phyloP scores from a whole-genome alignment of 2,797 vertebrate genomes.

The Melanotaenia trifasciata region DNA sequence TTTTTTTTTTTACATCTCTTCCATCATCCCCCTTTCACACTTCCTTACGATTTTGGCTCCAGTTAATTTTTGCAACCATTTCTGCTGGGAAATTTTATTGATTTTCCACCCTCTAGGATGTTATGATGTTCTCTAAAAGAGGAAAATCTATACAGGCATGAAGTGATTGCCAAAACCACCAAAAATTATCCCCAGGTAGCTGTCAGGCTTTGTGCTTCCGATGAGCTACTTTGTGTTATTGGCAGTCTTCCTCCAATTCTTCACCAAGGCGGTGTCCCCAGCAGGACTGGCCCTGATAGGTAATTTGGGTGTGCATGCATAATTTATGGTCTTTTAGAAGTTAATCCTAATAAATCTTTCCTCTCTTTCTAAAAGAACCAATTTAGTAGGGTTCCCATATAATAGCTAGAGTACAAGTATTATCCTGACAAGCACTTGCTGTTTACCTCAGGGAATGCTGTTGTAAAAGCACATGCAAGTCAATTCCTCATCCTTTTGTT shows the following conservation, averaged over 20 bases:
- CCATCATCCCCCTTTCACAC: conserved; percentile 6
- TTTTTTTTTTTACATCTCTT: conserved; percentile 13
- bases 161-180: conserved; percentile 3
- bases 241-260: conserved; percentile 48
- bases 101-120: conserved; percentile 3
- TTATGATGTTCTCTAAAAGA: conserved; percentile 16
- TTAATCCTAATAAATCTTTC: conserved; percentile 86
- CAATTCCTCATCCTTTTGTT: conserved; percentile 67
- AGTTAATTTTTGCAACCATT: conserved; percentile 16
- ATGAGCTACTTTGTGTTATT: conserved; percentile 47
- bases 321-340: conserved; percentile 82
- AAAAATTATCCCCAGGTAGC: conserved; percentile 15
- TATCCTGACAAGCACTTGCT: conserved; percentile 69
- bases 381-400: conserved; percentile 63
- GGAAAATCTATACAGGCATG: conserved; percentile 12
- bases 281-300: conserved; percentile 75
- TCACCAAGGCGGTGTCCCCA: conserved; percentile 60
- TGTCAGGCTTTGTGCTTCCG: conserved; percentile 25
- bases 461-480: conserved; percentile 29
- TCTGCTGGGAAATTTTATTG: conserved; percentile 13
- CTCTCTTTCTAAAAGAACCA: conserved; percentile 69
- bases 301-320: conserved; percentile 83
- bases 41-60: conserved; percentile 8
- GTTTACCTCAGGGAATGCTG: conserved; percentile 41
- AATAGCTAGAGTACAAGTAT: conserved; percentile 59